phyloP scores from a whole-genome alignment of 2,797 vertebrate genomes.

The Hafferia zeledoni region DNA sequence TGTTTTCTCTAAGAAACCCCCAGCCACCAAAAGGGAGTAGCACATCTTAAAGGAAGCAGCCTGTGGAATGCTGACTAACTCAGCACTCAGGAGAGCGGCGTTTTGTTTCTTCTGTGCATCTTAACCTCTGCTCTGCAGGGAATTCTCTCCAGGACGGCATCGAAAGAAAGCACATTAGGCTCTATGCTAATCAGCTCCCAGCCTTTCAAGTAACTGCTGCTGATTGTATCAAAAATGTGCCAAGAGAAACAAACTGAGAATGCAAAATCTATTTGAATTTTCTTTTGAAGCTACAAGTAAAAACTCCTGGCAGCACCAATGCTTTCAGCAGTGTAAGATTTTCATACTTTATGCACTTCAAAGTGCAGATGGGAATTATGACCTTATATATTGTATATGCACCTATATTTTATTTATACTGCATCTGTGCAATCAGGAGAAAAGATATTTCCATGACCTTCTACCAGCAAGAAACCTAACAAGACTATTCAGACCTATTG shows the following conservation, averaged over 20 bases:
- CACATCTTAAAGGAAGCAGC: not conserved
- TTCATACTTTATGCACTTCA: slow-evolving; percentile 41
- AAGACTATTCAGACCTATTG: slow-evolving; percentile 59
- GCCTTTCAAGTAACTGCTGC: slow-evolving; percentile 68
- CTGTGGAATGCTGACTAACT: slow-evolving; percentile 44
- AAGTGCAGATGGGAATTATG: slow-evolving; percentile 48
- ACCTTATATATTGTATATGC: slow-evolving; percentile 38
- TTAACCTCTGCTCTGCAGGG: slow-evolving; percentile 60
- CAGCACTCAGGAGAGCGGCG: not conserved
- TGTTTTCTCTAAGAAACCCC: slow-evolving; percentile 22
- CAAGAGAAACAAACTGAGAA: slow-evolving; percentile 67
- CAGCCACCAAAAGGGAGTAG: slow-evolving; percentile 17
- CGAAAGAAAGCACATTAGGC: slow-evolving; percentile 56
- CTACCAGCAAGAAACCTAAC: slow-evolving; percentile 68
- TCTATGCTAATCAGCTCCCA: slow-evolving; percentile 67
- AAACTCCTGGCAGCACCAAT: slow-evolving; percentile 37
- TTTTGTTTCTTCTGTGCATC: slow-evolving; percentile 52
- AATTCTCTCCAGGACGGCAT: slow-evolving; percentile 55
- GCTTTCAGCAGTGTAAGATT: slow-evolving; percentile 51
- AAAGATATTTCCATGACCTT: slow-evolving; percentile 69
- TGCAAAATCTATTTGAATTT: slow-evolving; percentile 62
- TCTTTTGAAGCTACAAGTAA: slow-evolving; percentile 63
- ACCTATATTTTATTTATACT: slow-evolving; percentile 69
- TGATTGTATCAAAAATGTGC: slow-evolving; percentile 70
- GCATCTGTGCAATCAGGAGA: slow-evolving; percentile 53